These are phyloP conservation scores for Camptogramma bilineatum DNA, from an alignment of 2,888 invertebrate species.

Conservation along the genomic window DNA sequence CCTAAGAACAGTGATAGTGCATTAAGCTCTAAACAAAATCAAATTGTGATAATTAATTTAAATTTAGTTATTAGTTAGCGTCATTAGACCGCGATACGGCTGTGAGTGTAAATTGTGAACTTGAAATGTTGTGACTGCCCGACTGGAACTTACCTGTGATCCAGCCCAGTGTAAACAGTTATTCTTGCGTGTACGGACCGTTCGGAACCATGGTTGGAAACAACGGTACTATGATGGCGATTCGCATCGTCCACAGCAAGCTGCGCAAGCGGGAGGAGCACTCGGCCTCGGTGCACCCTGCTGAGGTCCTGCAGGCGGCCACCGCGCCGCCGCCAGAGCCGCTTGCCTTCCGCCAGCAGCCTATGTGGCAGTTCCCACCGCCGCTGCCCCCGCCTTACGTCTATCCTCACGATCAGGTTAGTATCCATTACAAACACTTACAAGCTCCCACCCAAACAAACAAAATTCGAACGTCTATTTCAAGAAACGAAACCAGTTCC, in stretches of 20 bases:
- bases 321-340: slow-evolving; percentile 82
- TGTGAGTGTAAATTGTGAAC: slow-evolving; percentile 82
- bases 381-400: slow-evolving; percentile 91
- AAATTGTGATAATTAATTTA: slow-evolving; percentile 84
- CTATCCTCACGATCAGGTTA: slow-evolving; percentile 92
- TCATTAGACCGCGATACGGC: slow-evolving; percentile 78
- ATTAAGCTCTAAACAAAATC: slow-evolving; percentile 79
- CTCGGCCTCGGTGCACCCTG: slow-evolving; percentile 89
- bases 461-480: slow-evolving; percentile 54
- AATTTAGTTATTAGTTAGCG: slow-evolving; percentile 81
- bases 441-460: slow-evolving; percentile 32
- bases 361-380: slow-evolving; percentile 94
- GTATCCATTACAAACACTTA: slow-evolving; percentile 59
- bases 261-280: slow-evolving; percentile 94
- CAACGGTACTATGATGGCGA: slow-evolving; percentile 94
- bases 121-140: slow-evolving; percentile 83
- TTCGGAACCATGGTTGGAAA: slow-evolving; percentile 91
- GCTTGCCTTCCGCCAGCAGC: slow-evolving; percentile 88
- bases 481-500: slow-evolving; percentile 64
- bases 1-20: slow-evolving; percentile 85
- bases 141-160: slow-evolving; percentile 83
- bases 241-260: slow-evolving; percentile 96
- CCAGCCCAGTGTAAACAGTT: slow-evolving; percentile 79
- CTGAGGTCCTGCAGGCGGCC: slow-evolving; percentile 87
- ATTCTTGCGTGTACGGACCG: slow-evolving; percentile 77